Conservation (phyloP, 2,113 vertebrate genomes). For the Dromaius novaehollandiae region DNA sequence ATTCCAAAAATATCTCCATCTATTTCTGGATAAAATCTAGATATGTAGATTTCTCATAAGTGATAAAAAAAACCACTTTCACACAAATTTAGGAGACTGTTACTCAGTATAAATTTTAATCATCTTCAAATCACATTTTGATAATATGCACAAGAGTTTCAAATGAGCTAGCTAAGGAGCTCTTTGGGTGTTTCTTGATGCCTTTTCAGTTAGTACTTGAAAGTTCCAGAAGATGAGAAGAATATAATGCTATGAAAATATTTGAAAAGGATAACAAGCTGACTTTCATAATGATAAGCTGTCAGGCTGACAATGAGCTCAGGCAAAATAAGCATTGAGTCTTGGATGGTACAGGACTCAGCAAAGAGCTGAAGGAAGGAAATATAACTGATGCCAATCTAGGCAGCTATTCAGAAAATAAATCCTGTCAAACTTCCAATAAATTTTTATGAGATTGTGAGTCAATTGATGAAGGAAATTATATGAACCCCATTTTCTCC, state of each 20-base stretch:
- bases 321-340: neutral
- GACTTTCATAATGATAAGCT: neutral
- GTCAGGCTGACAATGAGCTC: neutral
- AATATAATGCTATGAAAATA: neutral
- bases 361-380: neutral
- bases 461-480: neutral
- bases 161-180: neutral
- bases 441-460: neutral
- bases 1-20: neutral
- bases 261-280: neutral
- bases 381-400: neutral
- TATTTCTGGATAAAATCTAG: neutral
- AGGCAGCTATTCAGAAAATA: neutral
- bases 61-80: neutral
- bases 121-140: neutral
- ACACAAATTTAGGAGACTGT: neutral
- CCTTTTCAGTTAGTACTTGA: neutral
- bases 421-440: neutral
- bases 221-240: neutral
- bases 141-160: neutral
- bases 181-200: neutral
- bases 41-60: neutral
- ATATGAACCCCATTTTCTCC: neutral
- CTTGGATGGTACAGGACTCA: neutral
- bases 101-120: neutral